phyloP scores from a whole-genome alignment of 2,113 vertebrate species.

The Eulemur rufifrons region DNA sequence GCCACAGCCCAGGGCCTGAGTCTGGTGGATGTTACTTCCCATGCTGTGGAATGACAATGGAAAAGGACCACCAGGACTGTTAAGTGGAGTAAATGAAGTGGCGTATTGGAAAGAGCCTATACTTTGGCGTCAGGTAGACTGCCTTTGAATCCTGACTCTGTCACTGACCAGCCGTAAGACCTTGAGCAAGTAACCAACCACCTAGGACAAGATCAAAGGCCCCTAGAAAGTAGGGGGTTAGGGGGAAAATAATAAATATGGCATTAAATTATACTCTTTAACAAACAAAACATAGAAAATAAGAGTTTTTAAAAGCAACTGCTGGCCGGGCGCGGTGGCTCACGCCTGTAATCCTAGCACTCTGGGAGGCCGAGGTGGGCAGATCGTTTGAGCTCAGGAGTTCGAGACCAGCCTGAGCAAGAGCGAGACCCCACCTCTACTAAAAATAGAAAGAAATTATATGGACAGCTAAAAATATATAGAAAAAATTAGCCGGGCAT shows the following conservation, averaged over 20 bases:
- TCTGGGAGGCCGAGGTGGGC: too few species aligned
- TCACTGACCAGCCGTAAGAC: not conserved
- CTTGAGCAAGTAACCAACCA: not conserved
- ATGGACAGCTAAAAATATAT: too few species aligned
- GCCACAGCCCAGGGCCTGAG: not conserved
- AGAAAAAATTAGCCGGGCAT: too few species aligned
- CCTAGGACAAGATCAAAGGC: not conserved
- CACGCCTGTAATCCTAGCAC: too few species aligned
- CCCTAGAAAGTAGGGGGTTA: not conserved
- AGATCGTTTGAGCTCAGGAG: too few species aligned
- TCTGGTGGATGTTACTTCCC: not conserved
- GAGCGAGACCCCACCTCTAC: too few species aligned
- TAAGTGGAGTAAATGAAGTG: not conserved
- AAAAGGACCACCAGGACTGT: not conserved
- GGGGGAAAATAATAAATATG: not conserved
- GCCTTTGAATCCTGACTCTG: not conserved
- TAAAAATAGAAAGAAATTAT: too few species aligned
- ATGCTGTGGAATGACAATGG: not conserved
- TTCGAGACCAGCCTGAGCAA: too few species aligned
- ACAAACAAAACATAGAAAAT: constrained; percentile 15
- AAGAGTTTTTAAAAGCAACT: not conserved
- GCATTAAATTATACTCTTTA: not conserved
- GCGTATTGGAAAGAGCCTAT: not conserved
- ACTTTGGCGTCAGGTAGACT: not conserved
- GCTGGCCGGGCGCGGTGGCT: not conserved